Base-by-base conservation (phyloP, 1,140 invertebrate genomes). In the Pentalonia nigronervosa region DNA sequence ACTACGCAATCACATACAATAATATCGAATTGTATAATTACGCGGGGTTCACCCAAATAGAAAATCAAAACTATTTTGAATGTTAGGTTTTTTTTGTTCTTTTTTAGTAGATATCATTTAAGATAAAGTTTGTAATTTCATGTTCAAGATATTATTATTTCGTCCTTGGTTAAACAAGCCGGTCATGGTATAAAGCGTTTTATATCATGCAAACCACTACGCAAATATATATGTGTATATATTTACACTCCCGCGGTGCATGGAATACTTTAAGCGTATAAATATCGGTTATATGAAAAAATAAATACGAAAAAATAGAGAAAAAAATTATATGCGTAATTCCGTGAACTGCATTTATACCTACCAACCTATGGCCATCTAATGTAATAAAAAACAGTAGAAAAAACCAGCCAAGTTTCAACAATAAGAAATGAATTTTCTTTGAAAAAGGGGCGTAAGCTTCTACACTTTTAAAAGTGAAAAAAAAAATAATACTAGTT, bases 121-220 rank as follows among this genome's bases (percentile, higher is more conserved):
- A 84, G 83, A 84, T 84, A 45, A 84, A 84, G 41, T 84, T 87
- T 87, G 25, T 36, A 25, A 87, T 87, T 87, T 47, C 9, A n/a
- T n/a, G 84, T 87, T 87, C 3, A 76, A 17, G n/a, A 76, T 83
- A 47, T 87, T 47, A 87, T 87, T 87, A 87, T 87, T 87, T 87
- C 1, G 84, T 87, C 7, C 84, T 87, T 87, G 84, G 84, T 47
- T 47, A 87, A 87, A 47, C 45, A 83, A 83, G 81, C 81, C 8
- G 14, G n/a, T 83, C n/a, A 36, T 17, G 45, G 11, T 48, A 87
- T 87, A 87, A 87, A 87, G 45, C 84, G 14, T 87, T 87, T 47
- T 87, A 87, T 87, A 87, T 87, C 84, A 87, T 87, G 84, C 84
- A 36, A 87, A 87, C 84, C 11, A 87, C 45, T 47, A 47, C 30